phyloP scores from a whole-genome alignment of 2,888 invertebrate genomes.

The Noctua comes region DNA sequence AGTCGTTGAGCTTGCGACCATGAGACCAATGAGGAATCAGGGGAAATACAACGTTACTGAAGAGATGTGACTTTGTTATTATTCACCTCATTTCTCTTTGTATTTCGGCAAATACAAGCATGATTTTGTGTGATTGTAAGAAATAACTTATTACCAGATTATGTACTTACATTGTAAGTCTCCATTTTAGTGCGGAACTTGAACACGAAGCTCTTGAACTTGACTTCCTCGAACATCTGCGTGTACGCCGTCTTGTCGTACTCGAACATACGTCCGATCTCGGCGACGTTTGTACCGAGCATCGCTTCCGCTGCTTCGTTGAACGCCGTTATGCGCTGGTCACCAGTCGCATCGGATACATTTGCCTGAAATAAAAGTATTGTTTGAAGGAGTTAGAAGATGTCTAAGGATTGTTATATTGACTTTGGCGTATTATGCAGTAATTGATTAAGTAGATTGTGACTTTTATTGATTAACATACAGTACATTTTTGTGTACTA shows the following conservation, averaged over 20 bases:
- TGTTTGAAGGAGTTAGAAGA: background rate
- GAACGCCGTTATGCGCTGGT: conserved; percentile 97
- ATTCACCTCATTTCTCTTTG: background rate
- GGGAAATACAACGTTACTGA: background rate
- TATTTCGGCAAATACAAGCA: background rate
- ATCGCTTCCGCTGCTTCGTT: conserved; percentile 95
- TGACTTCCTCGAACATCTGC: conserved; percentile 93
- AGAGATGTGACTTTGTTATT: too few relatives aligned
- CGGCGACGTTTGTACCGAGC: conserved; percentile 92
- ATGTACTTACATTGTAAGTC: conserved; percentile 94
- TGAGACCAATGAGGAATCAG: background rate
- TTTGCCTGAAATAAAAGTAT: conserved; percentile 91
- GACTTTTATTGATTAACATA: background rate
- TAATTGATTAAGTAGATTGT: background rate
- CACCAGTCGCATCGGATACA: conserved; percentile 96
- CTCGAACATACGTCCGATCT: conserved; percentile 94
- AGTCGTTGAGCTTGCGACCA: background rate
- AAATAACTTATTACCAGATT: too few relatives aligned
- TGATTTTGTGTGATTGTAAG: background rate
- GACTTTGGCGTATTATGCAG: background rate
- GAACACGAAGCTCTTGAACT: conserved; percentile 95
- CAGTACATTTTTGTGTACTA: background rate
- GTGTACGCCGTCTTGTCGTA: conserved; percentile 92
- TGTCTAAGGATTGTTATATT: background rate
- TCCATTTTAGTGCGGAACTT: conserved; percentile 97